Evolutionary conservation across 2,797 vertebrate species (phyloP), one percentile per base, ranked within the genome.

Genomic region (Falco concolor): DNA sequence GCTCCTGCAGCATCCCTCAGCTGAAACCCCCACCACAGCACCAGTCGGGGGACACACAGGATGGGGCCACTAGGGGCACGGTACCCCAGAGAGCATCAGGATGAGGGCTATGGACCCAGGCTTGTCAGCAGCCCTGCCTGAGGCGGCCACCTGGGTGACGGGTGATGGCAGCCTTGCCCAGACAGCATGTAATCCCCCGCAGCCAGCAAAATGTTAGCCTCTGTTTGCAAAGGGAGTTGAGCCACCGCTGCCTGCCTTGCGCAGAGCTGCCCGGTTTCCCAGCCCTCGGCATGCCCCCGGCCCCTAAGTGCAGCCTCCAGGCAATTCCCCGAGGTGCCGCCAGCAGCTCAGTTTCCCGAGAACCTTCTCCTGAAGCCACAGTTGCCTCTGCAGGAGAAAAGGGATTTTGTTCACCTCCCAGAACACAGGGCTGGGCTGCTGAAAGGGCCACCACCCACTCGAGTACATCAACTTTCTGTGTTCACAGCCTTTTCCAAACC

Each of bases 241-340:
- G 60, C 69, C 64, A 89, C 24, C 38, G 25, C 76, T 40, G 65
- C 64, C 68, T 64, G 53, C 59, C 49, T 45, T 14, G 42, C 0
- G 2, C n/a, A 56, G 74, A 81, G 22, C 52, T 90, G 59, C 53
- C 14, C 42, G 50, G 89, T 76, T 90, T 56, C 14, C 14, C 10
- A 83, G 64, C 34, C 38, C 47, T 54, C 2, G 1, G 12, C 3
- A 1, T 30, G 6, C 23, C 23, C 27, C 18, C 0, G 0, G 34
- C 42, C 61, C 1, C 0, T 3, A 44, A 16, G 40, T n/a, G 50
- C 49, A 91, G 82, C 61, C 86, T 44, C 47, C n/a, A 60, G 86
- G 89, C 70, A 84, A 22, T 6, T 11, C 28, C 61, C 9, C 2
- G 9, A 59, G 56, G 82, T 40, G 40, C 40, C 0, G 0, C 27